Conservation (phyloP, 2,113 vertebrate species). For the Osmerus mordax region DNA sequence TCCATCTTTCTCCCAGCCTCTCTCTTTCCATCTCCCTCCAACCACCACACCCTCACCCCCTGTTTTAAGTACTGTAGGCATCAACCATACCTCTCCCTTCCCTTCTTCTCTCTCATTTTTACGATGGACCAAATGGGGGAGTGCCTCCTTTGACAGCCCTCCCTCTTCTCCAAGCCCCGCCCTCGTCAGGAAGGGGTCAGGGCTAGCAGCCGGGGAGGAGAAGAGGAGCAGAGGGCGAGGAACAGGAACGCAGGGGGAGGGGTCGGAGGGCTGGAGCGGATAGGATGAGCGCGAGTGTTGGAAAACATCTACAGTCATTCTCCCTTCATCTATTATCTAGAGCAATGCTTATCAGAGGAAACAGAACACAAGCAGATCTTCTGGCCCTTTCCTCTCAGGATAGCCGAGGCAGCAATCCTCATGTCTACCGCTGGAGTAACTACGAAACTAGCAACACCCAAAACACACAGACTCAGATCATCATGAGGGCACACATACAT, state of each 20-base stretch:
- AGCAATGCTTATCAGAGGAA: not conserved
- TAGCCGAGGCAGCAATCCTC: not conserved
- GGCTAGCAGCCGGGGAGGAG: conserved; percentile 1
- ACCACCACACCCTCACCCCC: not conserved
- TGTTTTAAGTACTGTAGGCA: not conserved
- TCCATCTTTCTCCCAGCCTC: not conserved
- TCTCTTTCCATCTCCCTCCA: not conserved
- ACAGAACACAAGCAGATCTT: not conserved
- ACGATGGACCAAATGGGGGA: not conserved
- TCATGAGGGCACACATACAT: not conserved
- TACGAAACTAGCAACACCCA: not conserved
- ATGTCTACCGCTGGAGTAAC: too few relatives aligned
- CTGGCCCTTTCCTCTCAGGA: not conserved
- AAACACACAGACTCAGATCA: not conserved
- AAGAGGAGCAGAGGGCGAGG: not conserved
- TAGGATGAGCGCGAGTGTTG: not conserved
- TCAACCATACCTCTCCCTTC: not conserved
- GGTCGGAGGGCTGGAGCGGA: not conserved
- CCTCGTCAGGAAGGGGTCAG: not conserved
- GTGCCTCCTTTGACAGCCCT: conserved; percentile 3
- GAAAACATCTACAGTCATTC: not conserved
- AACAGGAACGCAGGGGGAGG: not conserved
- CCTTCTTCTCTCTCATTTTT: conserved; percentile 9
- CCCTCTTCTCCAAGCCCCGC: not conserved
- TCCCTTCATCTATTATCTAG: not conserved